phyloP scores from a whole-genome alignment of 2,888 invertebrate genomes.

The Luffia ferchaultella region DNA sequence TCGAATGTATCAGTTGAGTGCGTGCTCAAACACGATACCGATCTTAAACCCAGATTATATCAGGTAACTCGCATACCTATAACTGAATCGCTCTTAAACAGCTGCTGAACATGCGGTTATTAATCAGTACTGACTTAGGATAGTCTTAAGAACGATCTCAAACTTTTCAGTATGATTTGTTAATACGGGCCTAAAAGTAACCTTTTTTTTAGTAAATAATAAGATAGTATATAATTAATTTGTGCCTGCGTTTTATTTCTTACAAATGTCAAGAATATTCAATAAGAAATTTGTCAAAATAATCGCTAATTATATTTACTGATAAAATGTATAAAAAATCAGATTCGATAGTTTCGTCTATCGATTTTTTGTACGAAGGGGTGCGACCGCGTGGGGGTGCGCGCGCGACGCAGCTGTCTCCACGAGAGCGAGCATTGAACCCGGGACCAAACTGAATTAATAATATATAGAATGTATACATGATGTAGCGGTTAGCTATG shows the following conservation, averaged over 20 bases:
- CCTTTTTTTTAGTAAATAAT: no score
- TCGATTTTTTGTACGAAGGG: background rate
- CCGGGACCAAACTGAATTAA: background rate
- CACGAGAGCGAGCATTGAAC: background rate
- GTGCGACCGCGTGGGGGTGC: background rate
- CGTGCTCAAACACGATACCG: no score
- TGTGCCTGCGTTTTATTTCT: background rate
- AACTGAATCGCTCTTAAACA: background rate
- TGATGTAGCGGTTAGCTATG: background rate
- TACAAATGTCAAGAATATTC: background rate
- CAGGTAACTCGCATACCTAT: background rate
- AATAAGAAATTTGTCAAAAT: background rate
- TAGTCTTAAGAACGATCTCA: background rate
- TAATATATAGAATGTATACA: background rate
- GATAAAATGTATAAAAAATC: background rate
- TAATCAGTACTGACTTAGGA: background rate
- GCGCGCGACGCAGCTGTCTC: background rate
- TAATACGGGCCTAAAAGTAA: no score
- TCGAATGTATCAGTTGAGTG: no score
- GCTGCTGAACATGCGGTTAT: background rate
- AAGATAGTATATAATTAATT: background rate
- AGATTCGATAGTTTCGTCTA: background rate
- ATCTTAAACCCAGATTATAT: background rate
- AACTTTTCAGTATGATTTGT: background rate
- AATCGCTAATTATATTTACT: background rate